A percentile compares a stretch with the other conserved stretches of the same genome.
Evolutionary conservation across 2,113 vertebrate species (phyloP).

Genomic region (Seriola rivoliana): DNA sequence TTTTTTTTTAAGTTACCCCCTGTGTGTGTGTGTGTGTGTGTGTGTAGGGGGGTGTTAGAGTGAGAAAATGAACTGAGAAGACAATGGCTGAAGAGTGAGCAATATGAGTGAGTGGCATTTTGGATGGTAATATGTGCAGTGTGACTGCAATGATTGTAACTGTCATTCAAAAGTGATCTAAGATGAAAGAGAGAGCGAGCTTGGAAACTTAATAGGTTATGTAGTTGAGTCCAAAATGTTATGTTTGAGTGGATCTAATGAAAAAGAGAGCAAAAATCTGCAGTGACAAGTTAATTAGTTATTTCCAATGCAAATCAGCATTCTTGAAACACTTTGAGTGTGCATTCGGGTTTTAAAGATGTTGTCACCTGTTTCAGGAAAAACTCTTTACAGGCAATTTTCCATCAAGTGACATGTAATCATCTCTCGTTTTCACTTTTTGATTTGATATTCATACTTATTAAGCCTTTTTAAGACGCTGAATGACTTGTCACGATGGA

Average conservation of each 20-base stretch:
- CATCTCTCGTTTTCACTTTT: background rate
- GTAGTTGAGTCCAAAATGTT: background rate
- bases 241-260: background rate
- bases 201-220: background rate
- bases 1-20: slow-evolving; percentile 41
- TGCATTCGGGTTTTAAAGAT: background rate
- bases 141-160: background rate
- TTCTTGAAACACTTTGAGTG: background rate
- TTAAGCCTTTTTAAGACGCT: slow-evolving; percentile 13
- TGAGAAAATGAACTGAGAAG: slow-evolving; percentile 30
- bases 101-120: slow-evolving; percentile 11
- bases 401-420: background rate
- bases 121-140: slow-evolving; percentile 4
- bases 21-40: slow-evolving; percentile 23
- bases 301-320: slow-evolving; percentile 7
- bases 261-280: background rate
- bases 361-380: slow-evolving; percentile 2
- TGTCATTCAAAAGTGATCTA: background rate
- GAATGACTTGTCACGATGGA: background rate
- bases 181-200: background rate
- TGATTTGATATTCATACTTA: slow-evolving; percentile 14
- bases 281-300: background rate
- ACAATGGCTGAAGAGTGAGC: slow-evolving; percentile 16
- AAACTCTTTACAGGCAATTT: background rate
- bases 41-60: slow-evolving; percentile 29